A percentile compares a stretch with the other conserved stretches of the same genome.
Evolutionary conservation across 1,140 invertebrate species (phyloP).

Genomic region (Platorchestia sp.): DNA sequence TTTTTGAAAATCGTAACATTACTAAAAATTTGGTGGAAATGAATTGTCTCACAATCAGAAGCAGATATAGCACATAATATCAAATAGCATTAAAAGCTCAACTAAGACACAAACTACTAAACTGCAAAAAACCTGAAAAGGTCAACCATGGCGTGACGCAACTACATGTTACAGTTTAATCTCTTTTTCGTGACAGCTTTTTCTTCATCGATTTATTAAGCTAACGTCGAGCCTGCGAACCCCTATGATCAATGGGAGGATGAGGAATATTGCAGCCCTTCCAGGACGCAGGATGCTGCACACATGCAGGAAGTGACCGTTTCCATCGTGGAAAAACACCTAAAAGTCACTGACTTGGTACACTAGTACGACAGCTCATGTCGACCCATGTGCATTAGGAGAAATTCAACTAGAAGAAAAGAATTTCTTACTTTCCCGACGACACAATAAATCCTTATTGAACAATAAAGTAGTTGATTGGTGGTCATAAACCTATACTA

Average conservation of each 20-base stretch:
- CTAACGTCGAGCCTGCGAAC: background rate
- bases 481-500: background rate
- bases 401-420: background rate
- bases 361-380: background rate
- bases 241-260: background rate
- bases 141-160: background rate
- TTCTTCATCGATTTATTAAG: background rate
- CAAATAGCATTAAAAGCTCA: background rate
- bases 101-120: background rate
- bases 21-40: background rate
- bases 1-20: background rate
- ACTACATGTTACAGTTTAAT: background rate
- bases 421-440: background rate
- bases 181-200: background rate
- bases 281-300: background rate
- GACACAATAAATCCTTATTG: no score
- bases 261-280: background rate
- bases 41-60: background rate
- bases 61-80: background rate
- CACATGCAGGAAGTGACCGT: background rate
- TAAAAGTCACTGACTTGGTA: background rate
- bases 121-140: background rate
- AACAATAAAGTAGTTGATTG: background rate
- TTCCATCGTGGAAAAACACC: background rate
- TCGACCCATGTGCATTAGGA: background rate